phyloP scores from a whole-genome alignment of 2,888 invertebrate species.

The Trilocha varians region DNA sequence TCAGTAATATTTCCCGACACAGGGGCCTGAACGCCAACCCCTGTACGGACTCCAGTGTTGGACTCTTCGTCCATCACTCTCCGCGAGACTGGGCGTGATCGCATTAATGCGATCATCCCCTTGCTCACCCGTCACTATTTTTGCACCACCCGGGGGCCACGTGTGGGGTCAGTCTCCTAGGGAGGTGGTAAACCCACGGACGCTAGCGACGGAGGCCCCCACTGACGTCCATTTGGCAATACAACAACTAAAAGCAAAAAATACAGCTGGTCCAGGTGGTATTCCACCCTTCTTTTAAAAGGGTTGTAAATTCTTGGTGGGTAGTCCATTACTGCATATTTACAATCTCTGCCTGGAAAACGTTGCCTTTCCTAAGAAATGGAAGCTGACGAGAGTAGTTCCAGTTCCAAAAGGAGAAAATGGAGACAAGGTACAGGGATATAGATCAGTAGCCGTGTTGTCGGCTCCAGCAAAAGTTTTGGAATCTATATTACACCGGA shows the following conservation, averaged over 20 bases:
- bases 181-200: no score
- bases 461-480: constrained; percentile 8
- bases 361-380: not conserved
- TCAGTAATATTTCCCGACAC: no score
- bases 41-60: no score
- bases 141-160: no score
- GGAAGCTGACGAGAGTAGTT: not conserved
- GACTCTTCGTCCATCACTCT: no score
- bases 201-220: no score
- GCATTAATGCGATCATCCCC: no score
- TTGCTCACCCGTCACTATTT: no score
- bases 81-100: no score
- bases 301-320: not conserved
- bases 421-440: constrained; percentile 1
- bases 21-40: no score
- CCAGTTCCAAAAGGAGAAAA: not conserved
- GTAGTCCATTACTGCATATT: not conserved
- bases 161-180: no score
- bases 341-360: not conserved
- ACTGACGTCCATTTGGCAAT: no score
- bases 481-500: constrained; percentile 4
- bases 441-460: constrained; percentile 11
- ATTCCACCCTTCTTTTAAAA: not conserved
- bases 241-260: not conserved
- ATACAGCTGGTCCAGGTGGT: not conserved